Base-by-base conservation (phyloP, 2,113 vertebrate genomes). In the Microtus montanus region DNA sequence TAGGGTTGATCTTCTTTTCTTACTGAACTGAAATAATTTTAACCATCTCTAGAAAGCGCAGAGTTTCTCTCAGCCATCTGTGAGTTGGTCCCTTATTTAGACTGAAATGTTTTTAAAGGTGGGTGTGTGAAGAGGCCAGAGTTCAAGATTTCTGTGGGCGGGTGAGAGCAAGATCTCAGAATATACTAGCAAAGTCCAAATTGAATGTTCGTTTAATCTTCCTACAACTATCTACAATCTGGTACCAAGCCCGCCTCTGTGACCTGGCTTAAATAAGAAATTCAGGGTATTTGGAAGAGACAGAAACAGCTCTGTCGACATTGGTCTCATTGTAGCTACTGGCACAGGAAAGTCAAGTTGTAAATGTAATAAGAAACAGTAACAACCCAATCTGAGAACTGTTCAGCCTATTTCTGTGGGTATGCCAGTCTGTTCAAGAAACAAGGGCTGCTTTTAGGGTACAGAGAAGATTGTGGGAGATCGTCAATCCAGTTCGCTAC, bases 11-110 rank as follows among this genome's bases (percentile, higher is more conserved):
- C 64, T 73, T 89, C 80, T 64, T 92, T 85, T 90, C 68, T 86
- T 93, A 73, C 86, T 89, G 73, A 95, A 95, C 86, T 95, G 70
- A 92, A 89, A 63, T 91, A 13, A 33, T 66, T 88, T 85, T 88
- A n/a, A 92, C 52, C 84, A 95, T 93, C 93, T 92, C 93, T 91
- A 79, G 94, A 95, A 92, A 96, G 88, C 75, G 89, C 75, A 92
- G 35, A 89, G 74, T 54, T 33, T 93, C 33, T 63, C 19, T 84
- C 78, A 90, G 38, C 74, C 93, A 89, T 88, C 90, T 92, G 91
- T 61, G 71, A 85, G 49, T 73, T 77, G 80, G 68, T 94, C 74
- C 95, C 41, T 63, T 70, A 64, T 83, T 96, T 80, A 92, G 83
- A 85, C 2, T 33, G 68, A 87, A 87, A 52, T n/a, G 20, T 96